phyloP scores from a whole-genome alignment of 2,888 invertebrate genomes.

The Busseola fusca region DNA sequence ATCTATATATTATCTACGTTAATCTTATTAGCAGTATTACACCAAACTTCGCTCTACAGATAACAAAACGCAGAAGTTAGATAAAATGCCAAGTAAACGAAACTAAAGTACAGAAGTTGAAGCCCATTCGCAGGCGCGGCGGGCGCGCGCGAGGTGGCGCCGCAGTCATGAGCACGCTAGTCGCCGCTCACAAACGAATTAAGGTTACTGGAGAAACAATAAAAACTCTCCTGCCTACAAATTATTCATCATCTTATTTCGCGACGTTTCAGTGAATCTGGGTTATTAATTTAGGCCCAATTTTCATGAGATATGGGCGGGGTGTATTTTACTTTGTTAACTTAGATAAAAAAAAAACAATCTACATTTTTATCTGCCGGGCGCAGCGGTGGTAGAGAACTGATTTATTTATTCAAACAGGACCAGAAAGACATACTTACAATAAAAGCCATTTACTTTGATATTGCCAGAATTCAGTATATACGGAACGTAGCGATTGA shows the following conservation, averaged over 20 bases:
- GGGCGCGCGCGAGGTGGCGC: too few relatives aligned
- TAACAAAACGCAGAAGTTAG: not conserved
- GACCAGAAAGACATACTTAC: not conserved
- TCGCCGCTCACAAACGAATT: slow-evolving; percentile 42
- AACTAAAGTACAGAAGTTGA: not conserved
- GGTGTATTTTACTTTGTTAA: slow-evolving; percentile 18
- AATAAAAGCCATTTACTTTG: not conserved
- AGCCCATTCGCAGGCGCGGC: not conserved
- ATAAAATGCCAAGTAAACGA: not conserved
- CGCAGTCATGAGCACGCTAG: slow-evolving; percentile 6
- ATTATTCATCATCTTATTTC: slow-evolving; percentile 51
- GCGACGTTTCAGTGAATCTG: slow-evolving; percentile 29
- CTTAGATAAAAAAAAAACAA: slow-evolving; percentile 19
- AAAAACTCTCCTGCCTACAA: slow-evolving; percentile 18
- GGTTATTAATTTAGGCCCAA: slow-evolving; percentile 35
- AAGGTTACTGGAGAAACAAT: slow-evolving; percentile 31
- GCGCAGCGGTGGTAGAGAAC: not conserved
- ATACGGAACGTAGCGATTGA: not conserved
- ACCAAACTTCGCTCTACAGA: not conserved
- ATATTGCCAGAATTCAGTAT: not conserved
- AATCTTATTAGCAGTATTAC: not conserved
- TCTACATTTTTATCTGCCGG: not conserved
- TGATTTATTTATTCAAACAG: not conserved
- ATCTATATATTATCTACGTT: not conserved
- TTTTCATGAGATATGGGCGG: slow-evolving; percentile 23